Percentiles rank a stretch among this genome's conserved stretches.
Conservation (phyloP, 2,888 invertebrate genomes). For the Podabrus alpinus region DNA sequence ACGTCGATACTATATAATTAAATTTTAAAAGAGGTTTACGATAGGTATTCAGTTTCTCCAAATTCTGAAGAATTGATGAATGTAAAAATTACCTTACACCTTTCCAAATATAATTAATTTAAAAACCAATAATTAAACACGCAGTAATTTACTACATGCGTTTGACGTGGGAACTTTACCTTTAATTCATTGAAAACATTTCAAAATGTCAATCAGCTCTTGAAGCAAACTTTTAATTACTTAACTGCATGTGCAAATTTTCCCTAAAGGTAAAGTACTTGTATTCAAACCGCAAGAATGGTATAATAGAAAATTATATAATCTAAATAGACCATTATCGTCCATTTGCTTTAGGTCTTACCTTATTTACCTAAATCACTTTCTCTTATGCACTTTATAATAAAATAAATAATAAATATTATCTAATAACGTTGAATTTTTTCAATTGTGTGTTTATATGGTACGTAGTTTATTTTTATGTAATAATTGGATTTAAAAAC, state of each 20-base stretch:
- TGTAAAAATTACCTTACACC: neutral
- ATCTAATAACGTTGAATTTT: neutral
- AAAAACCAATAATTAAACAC: neutral
- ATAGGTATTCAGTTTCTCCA: neutral
- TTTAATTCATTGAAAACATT: neutral
- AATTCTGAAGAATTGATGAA: neutral
- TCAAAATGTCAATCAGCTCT: neutral
- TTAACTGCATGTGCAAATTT: neutral
- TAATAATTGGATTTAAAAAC: neutral
- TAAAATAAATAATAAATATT: slow-evolving; percentile 8
- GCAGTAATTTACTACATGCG: neutral
- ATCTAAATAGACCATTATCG: slow-evolving; percentile 17
- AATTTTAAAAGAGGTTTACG: no score
- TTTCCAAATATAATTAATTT: neutral
- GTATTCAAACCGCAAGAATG: neutral
- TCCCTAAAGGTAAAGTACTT: neutral
- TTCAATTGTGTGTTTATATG: neutral
- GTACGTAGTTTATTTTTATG: neutral
- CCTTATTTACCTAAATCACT: slow-evolving; percentile 21
- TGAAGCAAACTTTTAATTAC: neutral
- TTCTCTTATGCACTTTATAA: slow-evolving; percentile 18
- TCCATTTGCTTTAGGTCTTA: slow-evolving; percentile 21
- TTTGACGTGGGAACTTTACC: neutral
- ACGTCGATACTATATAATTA: no score
- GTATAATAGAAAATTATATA: slow-evolving; percentile 16